phyloP scores from a whole-genome alignment of 1,140 invertebrate genomes.

The Araneus ventricosus region DNA sequence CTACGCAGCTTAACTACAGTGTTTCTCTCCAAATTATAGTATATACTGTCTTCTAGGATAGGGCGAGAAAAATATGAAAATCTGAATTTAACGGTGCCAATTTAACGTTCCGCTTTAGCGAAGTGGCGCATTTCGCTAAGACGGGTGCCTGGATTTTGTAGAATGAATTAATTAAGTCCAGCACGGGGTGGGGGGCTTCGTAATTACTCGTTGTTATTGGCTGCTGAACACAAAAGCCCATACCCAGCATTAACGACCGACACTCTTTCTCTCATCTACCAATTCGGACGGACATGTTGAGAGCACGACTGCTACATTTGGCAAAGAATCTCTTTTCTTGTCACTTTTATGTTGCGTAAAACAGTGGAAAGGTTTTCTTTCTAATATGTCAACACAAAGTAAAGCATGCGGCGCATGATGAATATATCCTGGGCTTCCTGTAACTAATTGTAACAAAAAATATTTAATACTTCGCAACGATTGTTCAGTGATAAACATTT shows the following conservation, averaged over 20 bases:
- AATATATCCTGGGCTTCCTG: too few relatives aligned
- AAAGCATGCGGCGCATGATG: too few relatives aligned
- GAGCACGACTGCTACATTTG: not conserved
- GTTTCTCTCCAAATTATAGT: too few relatives aligned
- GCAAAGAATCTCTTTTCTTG: not conserved
- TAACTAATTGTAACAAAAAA: too few relatives aligned
- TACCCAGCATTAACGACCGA: not conserved
- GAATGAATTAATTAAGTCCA: slow-evolving; percentile 62
- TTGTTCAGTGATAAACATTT: too few relatives aligned
- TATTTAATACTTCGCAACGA: too few relatives aligned
- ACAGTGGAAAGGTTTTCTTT: too few relatives aligned
- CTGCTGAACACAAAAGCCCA: slow-evolving; percentile 32
- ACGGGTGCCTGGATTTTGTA: slow-evolving; percentile 13
- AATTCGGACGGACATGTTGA: not conserved
- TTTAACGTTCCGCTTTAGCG: not conserved
- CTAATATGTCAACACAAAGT: too few relatives aligned
- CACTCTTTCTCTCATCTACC: slow-evolving; percentile 17
- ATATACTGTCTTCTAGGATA: not conserved
- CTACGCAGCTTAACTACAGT: too few relatives aligned
- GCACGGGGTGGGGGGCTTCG: not conserved
- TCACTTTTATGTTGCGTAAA: too few relatives aligned
- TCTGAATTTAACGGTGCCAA: slow-evolving; percentile 30
- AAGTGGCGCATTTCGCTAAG: not conserved
- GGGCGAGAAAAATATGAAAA: slow-evolving; percentile 22
- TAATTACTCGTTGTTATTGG: slow-evolving; percentile 55